Conservation (phyloP, 2,113 vertebrate species). For the Barbus barbus region DNA sequence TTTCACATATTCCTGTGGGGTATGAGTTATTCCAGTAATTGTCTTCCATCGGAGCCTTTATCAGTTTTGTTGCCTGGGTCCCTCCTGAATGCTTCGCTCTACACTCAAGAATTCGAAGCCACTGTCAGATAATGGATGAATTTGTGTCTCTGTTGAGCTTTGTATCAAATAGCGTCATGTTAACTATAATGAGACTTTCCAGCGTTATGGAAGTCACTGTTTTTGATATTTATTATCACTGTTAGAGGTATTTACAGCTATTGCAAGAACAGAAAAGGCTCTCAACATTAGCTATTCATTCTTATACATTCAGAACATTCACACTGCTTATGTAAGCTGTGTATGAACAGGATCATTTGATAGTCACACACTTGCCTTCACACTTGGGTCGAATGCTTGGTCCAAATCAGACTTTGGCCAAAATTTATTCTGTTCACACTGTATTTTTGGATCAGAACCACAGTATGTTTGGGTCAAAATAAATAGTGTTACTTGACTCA, state of each 20-base stretch:
- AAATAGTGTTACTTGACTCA: no score
- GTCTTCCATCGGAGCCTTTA: neutral
- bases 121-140: neutral
- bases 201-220: neutral
- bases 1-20: neutral
- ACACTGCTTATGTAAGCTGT: neutral
- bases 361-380: neutral
- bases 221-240: neutral
- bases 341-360: neutral
- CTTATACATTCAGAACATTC: neutral
- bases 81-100: neutral
- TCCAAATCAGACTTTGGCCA: neutral
- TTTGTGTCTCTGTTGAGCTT: neutral
- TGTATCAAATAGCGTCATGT: neutral
- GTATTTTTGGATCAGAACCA: neutral
- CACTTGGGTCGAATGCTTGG: neutral
- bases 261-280: neutral
- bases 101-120: neutral
- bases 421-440: neutral
- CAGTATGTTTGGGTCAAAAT: no score
- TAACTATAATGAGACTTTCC: neutral
- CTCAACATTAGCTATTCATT: neutral
- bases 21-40: neutral
- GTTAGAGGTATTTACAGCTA: neutral
- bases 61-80: slow-evolving; percentile 6